Conservation (phyloP, 1,140 invertebrate species). For the Fopius arisanus region DNA sequence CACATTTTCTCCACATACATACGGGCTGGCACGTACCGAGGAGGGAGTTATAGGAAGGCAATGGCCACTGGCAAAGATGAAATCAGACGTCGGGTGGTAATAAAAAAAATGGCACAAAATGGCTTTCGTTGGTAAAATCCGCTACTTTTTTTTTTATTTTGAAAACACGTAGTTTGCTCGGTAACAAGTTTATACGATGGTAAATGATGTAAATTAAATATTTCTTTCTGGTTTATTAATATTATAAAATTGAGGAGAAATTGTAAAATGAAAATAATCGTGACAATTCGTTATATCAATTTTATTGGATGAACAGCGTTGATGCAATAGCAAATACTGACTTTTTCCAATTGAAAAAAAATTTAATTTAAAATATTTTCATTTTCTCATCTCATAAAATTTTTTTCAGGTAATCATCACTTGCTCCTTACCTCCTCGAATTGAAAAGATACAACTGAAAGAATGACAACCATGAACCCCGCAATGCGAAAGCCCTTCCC, state of each 20-base stretch:
- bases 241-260: background rate
- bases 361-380: background rate
- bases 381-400: slow-evolving; percentile 3
- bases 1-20: background rate
- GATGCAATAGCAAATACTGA: no score
- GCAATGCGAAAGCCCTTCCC: background rate
- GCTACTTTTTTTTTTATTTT: background rate
- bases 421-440: background rate
- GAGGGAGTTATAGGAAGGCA: no score
- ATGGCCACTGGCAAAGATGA: background rate
- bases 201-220: background rate
- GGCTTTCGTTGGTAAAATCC: background rate
- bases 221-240: background rate
- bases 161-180: background rate
- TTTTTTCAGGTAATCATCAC: background rate
- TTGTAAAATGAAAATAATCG: no score
- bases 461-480: background rate
- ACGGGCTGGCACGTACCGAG: background rate
- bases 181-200: background rate
- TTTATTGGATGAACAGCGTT: background rate
- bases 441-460: background rate
- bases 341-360: no score
- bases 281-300: no score
- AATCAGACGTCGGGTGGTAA: slow-evolving; percentile 21
- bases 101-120: background rate